Evolutionary conservation across 2,797 vertebrate species (phyloP).

Genomic region (Sternotherus odoratus): DNA sequence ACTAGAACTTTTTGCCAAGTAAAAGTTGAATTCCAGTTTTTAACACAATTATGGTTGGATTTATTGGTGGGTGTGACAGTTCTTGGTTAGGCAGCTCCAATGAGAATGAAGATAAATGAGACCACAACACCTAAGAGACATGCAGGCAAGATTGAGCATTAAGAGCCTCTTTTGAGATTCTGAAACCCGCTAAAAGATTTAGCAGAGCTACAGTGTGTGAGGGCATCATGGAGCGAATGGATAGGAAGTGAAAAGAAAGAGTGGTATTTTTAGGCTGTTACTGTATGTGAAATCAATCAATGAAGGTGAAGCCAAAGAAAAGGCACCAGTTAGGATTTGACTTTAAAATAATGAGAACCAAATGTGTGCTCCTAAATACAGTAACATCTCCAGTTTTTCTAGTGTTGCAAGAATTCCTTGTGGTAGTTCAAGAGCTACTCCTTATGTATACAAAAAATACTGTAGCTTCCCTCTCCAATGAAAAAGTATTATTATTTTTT

Average conservation of each 20-base stretch:
- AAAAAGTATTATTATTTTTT: neutral
- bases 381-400: neutral
- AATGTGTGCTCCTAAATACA: neutral
- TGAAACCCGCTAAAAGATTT: slow-evolving; percentile 48
- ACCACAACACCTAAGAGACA: slow-evolving; percentile 50
- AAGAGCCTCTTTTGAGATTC: slow-evolving; percentile 61
- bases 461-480: neutral
- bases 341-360: neutral
- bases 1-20: neutral
- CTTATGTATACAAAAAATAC: neutral
- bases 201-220: neutral
- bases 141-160: slow-evolving; percentile 53
- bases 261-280: slow-evolving; percentile 34
- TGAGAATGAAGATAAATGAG: slow-evolving; percentile 76
- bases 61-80: slow-evolving; percentile 61
- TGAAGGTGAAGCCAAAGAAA: slow-evolving; percentile 13
- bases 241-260: slow-evolving; percentile 31
- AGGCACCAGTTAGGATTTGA: neutral
- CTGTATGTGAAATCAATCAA: slow-evolving; percentile 34
- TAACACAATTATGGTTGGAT: slow-evolving; percentile 68
- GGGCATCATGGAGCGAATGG: slow-evolving; percentile 3
- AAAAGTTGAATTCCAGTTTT: slow-evolving; percentile 49
- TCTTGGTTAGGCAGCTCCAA: slow-evolving; percentile 47
- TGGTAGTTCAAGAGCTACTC: neutral
- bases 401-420: neutral